Evolutionary conservation across 1,140 invertebrate species (phyloP), one percentile per base, ranked within the genome.

Genomic region (Neoseiulus cucumeris): DNA sequence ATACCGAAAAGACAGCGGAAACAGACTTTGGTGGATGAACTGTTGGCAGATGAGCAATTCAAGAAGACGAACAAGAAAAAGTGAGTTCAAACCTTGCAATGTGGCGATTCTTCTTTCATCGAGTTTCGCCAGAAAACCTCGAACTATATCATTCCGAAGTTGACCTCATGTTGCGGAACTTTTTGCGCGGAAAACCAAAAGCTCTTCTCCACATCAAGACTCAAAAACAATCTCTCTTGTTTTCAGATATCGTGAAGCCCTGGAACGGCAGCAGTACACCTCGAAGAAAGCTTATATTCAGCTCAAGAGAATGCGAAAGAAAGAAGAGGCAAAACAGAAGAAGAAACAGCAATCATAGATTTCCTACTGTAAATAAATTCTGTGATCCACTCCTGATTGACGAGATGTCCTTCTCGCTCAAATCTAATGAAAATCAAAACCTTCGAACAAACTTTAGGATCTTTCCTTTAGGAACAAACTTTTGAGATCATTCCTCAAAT

Each of bases 1-100:
- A 74, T 93, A 65, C 86, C 87, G 0, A 88, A 85, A 68, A 92
- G 89, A 73, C 80, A 91, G 70, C 80, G 89, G 1, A 96, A 94
- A 74, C 76, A 80, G 28, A 91, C 89, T 0, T 80, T 97, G 67
- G 89, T 95, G 0, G 91, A 97, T 68, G 92, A 97, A 74, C 77
- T 96, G 0, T 76, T 96, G 73, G 84, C 84, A 9, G 89, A 95
- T 82, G 85, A 86, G 17, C 82, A 91, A 71, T 87, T 92, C 72
- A 80, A 85, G 70, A 86, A 85, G 77, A 59, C 22, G 14, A 59
- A 59, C 51, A 17, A 59, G 22, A 59, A 59, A 9, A 17, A 25
- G 51, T 59, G 22, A 59, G 22, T 25, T 29, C 2, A 25, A 14
- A n/a, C 12, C n/a, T 44, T 44, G 42, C 42, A 12, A 12, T 44